Evolutionary conservation across 92 coral and sea anemone genomes (phyloP).

Genomic region (Palythoa grandiflora): DNA sequence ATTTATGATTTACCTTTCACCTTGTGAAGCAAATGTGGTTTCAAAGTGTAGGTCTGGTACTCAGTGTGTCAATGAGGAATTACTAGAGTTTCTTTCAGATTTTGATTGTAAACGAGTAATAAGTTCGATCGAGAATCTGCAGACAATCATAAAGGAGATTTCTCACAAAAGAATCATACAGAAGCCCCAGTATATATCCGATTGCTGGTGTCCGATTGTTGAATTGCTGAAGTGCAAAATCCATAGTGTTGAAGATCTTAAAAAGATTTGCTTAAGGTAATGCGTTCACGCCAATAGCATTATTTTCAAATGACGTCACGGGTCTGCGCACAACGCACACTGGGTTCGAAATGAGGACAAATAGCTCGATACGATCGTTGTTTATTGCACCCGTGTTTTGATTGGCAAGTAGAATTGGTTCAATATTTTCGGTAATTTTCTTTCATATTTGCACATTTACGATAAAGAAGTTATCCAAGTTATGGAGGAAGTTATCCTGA

Average conservation of each 20-base stretch:
- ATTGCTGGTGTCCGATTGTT: conserved; percentile 46
- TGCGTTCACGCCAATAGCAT: background rate
- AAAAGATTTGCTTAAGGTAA: background rate
- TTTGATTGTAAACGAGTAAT: conserved; percentile 45
- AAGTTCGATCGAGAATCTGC: conserved; percentile 27
- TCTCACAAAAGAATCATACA: conserved; percentile 61
- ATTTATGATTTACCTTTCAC: too few relatives aligned
- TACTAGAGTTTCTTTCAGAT: conserved; percentile 30
- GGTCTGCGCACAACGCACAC: conserved; percentile 7
- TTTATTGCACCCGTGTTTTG: conserved; percentile 5
- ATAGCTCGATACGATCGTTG: background rate
- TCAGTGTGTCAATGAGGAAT: conserved; percentile 31
- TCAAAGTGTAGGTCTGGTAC: too few relatives aligned
- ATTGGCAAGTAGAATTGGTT: conserved; percentile 9
- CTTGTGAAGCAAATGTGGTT: too few relatives aligned
- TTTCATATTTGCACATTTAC: conserved; percentile 8
- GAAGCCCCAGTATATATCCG: conserved; percentile 42
- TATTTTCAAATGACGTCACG: too few relatives aligned
- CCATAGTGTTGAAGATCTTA: background rate
- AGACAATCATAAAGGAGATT: conserved; percentile 29
- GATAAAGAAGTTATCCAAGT: conserved; percentile 11
- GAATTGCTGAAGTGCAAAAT: background rate
- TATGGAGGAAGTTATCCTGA: conserved; percentile 53
- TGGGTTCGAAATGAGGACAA: background rate
- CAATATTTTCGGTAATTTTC: conserved; percentile 11